Conservation (phyloP, 2,113 vertebrate genomes). For the Lates calcarifer region DNA sequence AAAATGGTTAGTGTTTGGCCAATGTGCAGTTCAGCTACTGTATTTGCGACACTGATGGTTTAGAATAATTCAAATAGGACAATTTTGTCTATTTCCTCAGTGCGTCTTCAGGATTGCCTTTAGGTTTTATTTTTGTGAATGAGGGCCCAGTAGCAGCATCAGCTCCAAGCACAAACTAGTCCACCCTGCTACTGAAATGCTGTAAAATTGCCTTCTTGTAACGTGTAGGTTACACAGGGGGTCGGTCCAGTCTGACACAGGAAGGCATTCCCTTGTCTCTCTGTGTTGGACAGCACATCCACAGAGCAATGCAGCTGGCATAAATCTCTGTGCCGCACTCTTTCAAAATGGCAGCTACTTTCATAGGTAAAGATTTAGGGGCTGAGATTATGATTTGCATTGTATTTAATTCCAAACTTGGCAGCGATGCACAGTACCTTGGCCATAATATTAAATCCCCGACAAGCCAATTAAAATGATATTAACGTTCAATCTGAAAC, state of each 20-base stretch:
- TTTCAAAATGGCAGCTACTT: conserved; percentile 75
- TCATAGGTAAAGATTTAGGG: conserved; percentile 10
- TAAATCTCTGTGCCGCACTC: conserved; percentile 19
- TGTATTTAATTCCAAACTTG: conserved; percentile 23
- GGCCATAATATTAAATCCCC: conserved; percentile 4
- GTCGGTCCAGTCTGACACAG: conserved; percentile 8
- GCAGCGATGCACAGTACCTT: neutral
- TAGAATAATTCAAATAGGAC: neutral
- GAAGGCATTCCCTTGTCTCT: neutral
- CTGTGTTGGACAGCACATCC: neutral
- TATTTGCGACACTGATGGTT: conserved; percentile 18
- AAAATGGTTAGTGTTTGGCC: conserved; percentile 6
- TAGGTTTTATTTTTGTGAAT: conserved; percentile 13
- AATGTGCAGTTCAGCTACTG: conserved; percentile 43
- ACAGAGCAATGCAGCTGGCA: conserved; percentile 11
- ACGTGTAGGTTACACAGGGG: neutral
- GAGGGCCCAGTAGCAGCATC: conserved; percentile 10
- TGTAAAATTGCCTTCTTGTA: conserved; percentile 23
- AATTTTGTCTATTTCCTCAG: neutral
- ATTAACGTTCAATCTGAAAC: conserved; percentile 19
- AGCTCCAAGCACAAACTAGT: conserved; percentile 48
- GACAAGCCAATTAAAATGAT: neutral
- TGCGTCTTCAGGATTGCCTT: conserved; percentile 9
- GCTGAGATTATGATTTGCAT: neutral
- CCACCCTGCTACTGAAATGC: conserved; percentile 37